Base-by-base conservation (phyloP, 2,888 invertebrate species). In the Orgyia antiqua region DNA sequence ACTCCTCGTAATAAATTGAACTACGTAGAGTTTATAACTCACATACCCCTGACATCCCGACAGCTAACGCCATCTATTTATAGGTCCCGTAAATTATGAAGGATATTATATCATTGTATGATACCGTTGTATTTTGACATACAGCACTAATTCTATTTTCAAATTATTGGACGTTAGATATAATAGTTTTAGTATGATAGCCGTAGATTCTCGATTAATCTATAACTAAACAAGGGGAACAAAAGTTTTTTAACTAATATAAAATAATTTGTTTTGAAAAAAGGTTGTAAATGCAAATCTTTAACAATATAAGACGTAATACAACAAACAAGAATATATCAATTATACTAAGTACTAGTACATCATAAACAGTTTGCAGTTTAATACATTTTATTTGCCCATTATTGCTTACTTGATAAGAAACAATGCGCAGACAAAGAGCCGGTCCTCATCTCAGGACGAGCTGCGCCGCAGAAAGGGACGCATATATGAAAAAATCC, bases 371-470 rank as follows among this genome's bases (percentile, higher is more conserved):
- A 45, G 51, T 50, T 51, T 58, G 53, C 48, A 51, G 58, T 61
- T 59, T 58, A 63, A 62, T 67, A 65, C 66, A 67, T 63, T 66
- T 62, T 64, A 66, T 68, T 65, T 62, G 58, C 55, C 59, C 61
- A 58, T 63, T 68, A 73, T 69, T 62, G 58, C 65, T 66, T 58
- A 54, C 58, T 66, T 64, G 69, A 74, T 70, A 74, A 75, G 76
- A 82, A 82, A 76, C 77, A 79, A 75, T 80, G 78, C 83, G 79
- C 78, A 78, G 83, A 80, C 74, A 74, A 77, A 68, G 68, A 78
- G 66, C 64, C 65, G 62, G 73, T 74, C 74, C 68, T 74, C 75
- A 79, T 79, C 78, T 77, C 72, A 57, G 62, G 61, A 59, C 70
- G 69, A 68, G 68, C 68, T 76, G 74, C 77, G 77, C 73, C 63